These are phyloP conservation scores for Drosophila borborema DNA, from an alignment of 2,888 invertebrate species.

Conservation along the genomic window DNA sequence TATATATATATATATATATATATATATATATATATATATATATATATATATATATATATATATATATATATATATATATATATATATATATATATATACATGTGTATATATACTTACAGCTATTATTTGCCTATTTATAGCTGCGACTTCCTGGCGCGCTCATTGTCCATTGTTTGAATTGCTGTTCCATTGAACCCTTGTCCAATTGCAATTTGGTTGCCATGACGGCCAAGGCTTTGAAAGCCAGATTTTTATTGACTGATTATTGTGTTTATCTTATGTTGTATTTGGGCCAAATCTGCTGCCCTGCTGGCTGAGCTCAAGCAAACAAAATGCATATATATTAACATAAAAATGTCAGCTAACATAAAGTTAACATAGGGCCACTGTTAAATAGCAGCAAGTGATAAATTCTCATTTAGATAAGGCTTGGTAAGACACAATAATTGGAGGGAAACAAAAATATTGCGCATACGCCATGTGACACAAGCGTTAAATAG, in stretches of 20 bases:
- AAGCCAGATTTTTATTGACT: constrained; percentile 1
- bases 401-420: constrained; percentile 4
- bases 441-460: not conserved
- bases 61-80: not conserved
- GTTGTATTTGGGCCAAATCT: not conserved
- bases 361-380: not conserved
- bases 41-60: not conserved
- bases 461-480: constrained; percentile 56
- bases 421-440: not conserved
- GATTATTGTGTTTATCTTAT: not conserved
- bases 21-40: not conserved
- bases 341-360: not conserved
- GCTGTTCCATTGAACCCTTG: not conserved
- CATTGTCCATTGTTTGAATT: not conserved
- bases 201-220: not conserved
- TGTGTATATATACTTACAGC: too few relatives aligned
- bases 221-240: not conserved
- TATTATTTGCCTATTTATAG: not conserved
- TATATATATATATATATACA: not conserved
- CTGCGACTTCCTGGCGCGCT: not conserved
- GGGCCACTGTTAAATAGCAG: not conserved
- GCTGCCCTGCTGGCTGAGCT: not conserved
- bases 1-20: not conserved
- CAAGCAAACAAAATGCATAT: not conserved
- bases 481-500: constrained; percentile 25